Base-by-base conservation (phyloP, 35 echinoderm and acorn worm genomes). In the Patiria miniata region DNA sequence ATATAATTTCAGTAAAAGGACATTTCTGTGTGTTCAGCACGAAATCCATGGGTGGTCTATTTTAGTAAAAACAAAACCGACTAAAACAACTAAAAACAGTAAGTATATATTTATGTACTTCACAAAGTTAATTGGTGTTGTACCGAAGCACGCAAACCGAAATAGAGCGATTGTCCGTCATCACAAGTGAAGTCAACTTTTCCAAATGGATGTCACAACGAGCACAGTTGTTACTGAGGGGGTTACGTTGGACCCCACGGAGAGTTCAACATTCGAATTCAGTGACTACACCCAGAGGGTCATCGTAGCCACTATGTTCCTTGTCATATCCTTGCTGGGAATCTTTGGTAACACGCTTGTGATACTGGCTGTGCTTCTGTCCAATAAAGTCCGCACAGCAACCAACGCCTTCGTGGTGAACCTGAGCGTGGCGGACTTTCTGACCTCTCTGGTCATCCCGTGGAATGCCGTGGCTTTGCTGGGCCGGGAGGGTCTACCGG, bases 391-490 rank as follows among this genome's bases (percentile, higher is more conserved):
- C 42, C 87, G 91, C 16, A 97, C 91, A 28, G 92, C 84, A 10
- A 93, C 95, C 0, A 97, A 97, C 55, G 91, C 91, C 8, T 97
- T 93, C 79, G 91, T 97, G 14, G 95, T 97, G 44, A 97, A 97
- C 58, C 87, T 97, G 12, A 89, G 87, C 69, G 44, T 93, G 16
- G 91, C 95, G 4, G 95, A 97, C 53, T 60, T 97, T 29, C 85
- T 92, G 6, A 92, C 94, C 1, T 92, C 80, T 80, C 40, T 92
- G 30, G 79, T 83, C 0, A 80, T 96, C 0, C 94, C 94, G 4
- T 87, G 82, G 78, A 92, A 97, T 51, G 83, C 91, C 28, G 82
- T 97, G 3, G 94, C 94, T 5, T 73, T 97, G 5, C 57, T 89
- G 81, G 79, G 76, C 57, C 60, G 78, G 9, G 68, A 79, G 7